Evolutionary conservation across 37 sponge, comb jelly and placozoan species (phyloP).

Genomic region (Mnemiopsis leidyi): DNA sequence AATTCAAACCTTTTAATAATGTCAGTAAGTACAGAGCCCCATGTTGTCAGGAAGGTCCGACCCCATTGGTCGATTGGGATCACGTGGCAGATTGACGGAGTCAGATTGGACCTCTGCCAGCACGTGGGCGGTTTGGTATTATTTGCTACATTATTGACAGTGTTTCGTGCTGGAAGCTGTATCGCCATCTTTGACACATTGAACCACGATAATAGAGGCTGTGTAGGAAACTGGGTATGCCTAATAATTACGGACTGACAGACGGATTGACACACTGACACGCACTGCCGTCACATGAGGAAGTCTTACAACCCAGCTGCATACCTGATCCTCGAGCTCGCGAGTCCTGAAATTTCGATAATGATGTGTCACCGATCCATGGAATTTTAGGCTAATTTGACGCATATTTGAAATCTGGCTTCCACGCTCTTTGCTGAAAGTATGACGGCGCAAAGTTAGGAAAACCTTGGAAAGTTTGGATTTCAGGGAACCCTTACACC

Average conservation of each 20-base stretch:
- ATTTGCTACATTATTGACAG: slow-evolving; percentile 44
- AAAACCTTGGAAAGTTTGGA: neutral
- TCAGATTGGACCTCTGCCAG: neutral
- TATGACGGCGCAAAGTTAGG: neutral
- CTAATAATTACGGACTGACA: neutral
- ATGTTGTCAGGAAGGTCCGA: neutral
- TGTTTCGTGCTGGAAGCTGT: slow-evolving; percentile 20
- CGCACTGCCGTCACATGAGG: neutral
- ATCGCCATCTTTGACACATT: neutral
- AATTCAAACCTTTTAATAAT: slow-evolving; percentile 5
- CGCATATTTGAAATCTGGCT: neutral
- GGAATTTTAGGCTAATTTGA: neutral
- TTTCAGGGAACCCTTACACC: neutral
- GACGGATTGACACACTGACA: neutral
- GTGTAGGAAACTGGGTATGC: neutral
- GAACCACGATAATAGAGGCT: neutral
- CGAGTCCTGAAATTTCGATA: neutral
- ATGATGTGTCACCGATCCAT: neutral
- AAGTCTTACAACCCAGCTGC: neutral
- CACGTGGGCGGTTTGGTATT: neutral
- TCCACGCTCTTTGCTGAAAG: neutral
- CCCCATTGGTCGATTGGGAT: neutral
- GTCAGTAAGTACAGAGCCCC: slow-evolving; percentile 26
- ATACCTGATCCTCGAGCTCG: neutral
- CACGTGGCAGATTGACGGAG: neutral